Conservation (phyloP, 2,797 vertebrate genomes). For the Mormyrus hasselquistii region DNA sequence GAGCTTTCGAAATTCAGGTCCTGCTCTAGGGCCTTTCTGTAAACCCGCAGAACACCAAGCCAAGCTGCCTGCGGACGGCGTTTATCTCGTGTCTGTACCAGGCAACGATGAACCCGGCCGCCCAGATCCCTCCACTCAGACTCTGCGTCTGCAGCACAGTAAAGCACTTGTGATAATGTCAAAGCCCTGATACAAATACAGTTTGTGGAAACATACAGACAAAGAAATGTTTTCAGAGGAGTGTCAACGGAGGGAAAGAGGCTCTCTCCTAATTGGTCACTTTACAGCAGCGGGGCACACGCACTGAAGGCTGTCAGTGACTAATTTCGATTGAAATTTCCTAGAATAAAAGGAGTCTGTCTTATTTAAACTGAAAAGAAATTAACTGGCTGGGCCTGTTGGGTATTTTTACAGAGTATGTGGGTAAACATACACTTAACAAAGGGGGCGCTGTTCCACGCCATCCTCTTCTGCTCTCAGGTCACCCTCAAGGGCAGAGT, state of each 20-base stretch:
- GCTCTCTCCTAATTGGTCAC: neutral
- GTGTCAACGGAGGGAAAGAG: neutral
- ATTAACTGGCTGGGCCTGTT: constrained; percentile 29
- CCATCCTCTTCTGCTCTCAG: neutral
- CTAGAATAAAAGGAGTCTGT: neutral
- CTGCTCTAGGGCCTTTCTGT: neutral
- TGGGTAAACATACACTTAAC: constrained; percentile 34
- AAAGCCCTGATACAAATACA: neutral
- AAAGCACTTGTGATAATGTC: neutral
- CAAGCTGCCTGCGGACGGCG: neutral
- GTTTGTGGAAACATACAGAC: neutral
- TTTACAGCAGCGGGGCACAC: neutral
- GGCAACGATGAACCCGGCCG: neutral
- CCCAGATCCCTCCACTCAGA: neutral
- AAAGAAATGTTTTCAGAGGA: neutral
- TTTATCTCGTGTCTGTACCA: neutral
- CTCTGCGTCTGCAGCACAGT: neutral
- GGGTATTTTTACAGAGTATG: constrained; percentile 28
- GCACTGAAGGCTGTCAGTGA: neutral
- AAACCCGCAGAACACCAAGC: neutral
- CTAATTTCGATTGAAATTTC: neutral
- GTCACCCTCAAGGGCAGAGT: neutral
- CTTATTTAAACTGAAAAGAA: constrained; percentile 11
- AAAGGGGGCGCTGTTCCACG: neutral
- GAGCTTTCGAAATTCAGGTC: neutral